These are phyloP conservation scores for Holotrichia oblita DNA, from an alignment of 1,140 invertebrate species.

Conservation along the genomic window DNA sequence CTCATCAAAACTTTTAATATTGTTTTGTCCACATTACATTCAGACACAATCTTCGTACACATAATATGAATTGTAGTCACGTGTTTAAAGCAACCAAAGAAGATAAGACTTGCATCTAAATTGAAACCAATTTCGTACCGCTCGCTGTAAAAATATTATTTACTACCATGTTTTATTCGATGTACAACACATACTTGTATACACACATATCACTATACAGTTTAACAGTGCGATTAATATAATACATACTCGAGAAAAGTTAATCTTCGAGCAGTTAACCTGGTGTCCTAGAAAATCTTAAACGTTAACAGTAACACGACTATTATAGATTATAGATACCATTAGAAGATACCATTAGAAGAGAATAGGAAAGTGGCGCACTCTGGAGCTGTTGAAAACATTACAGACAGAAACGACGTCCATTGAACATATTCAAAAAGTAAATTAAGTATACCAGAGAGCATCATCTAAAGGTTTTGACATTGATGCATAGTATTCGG, in stretches of 20 bases:
- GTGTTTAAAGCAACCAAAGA: not conserved
- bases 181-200: conserved; percentile 26
- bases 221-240: not conserved
- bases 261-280: no score
- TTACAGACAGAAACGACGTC: not conserved
- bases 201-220: not conserved
- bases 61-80: not conserved
- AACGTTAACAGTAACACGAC: not conserved
- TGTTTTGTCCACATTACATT: not conserved
- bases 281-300: not conserved
- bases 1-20: conserved; percentile 4
- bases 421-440: conserved; percentile 37
- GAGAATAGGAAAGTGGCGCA: not conserved
- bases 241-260: not conserved
- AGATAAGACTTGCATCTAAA: conserved; percentile 16
- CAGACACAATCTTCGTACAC: not conserved
- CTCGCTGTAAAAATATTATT: not conserved
- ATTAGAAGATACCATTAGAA: no score
- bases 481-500: conserved; percentile 45
- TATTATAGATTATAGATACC: not conserved
- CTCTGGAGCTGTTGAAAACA: not conserved
- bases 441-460: conserved; percentile 42
- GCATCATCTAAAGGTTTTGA: conserved; percentile 40
- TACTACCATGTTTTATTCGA: not conserved
- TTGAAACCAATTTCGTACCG: not conserved